These are phyloP conservation scores for Archivesica marissinica DNA, from an alignment of 1,140 invertebrate species.

Conservation along the genomic window DNA sequence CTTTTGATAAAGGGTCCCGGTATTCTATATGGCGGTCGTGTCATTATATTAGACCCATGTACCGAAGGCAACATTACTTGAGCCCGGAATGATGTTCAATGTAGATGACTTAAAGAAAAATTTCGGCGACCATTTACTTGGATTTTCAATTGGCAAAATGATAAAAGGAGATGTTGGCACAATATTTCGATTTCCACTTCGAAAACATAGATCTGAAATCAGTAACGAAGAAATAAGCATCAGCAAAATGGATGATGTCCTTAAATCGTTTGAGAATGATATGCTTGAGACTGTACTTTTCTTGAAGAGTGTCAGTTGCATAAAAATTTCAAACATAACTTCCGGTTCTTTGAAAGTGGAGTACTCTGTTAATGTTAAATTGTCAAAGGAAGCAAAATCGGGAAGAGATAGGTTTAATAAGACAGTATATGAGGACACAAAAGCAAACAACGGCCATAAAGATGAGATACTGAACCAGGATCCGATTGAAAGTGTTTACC, in stretches of 20 bases:
- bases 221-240: neutral
- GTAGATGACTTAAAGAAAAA: slow-evolving; percentile 39
- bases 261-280: neutral
- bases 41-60: slow-evolving; percentile 79
- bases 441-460: neutral
- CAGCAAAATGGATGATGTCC: neutral
- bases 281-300: neutral
- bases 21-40: slow-evolving; percentile 61
- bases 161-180: slow-evolving; percentile 43
- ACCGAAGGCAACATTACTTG: slow-evolving; percentile 49
- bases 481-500: neutral
- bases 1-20: slow-evolving; percentile 72
- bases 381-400: neutral
- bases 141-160: slow-evolving; percentile 58
- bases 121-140: slow-evolving; percentile 67
- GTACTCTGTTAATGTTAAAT: neutral
- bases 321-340: neutral
- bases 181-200: slow-evolving; percentile 69
- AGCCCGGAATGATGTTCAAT: slow-evolving; percentile 70
- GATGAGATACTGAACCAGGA: neutral
- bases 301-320: neutral
- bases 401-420: neutral
- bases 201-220: slow-evolving; percentile 66
- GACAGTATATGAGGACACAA: neutral
- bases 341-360: neutral